A percentile compares a stretch with the other conserved stretches of the same genome.
These are phyloP conservation scores for Todiramphus chloris DNA, from an alignment of 2,113 vertebrate species.

Conservation along the genomic window DNA sequence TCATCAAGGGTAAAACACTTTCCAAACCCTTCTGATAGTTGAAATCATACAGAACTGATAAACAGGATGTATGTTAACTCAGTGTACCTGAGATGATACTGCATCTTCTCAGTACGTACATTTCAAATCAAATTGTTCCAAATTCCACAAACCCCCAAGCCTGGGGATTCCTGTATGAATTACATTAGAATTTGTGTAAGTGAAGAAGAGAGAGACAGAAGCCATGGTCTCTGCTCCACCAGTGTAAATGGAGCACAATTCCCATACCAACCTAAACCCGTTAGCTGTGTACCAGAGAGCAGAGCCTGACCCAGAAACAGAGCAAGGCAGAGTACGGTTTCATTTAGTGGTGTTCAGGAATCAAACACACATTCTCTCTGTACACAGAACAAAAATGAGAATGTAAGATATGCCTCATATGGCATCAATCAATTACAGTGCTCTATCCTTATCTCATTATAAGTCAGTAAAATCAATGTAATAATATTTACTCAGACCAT, in stretches of 20 bases:
- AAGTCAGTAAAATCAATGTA: constrained; percentile 8
- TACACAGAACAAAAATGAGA: background rate
- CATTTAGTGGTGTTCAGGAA: background rate
- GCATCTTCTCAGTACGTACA: constrained; percentile 15
- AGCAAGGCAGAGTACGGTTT: background rate
- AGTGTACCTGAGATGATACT: background rate
- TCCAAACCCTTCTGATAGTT: constrained; percentile 42
- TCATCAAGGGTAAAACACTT: constrained; percentile 66
- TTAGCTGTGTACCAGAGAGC: background rate
- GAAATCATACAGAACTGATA: constrained; percentile 38
- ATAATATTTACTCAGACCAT: background rate
- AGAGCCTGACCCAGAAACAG: background rate
- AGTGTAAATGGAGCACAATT: background rate
- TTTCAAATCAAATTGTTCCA: background rate
- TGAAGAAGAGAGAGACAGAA: background rate
- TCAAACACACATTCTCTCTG: background rate
- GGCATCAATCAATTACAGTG: background rate
- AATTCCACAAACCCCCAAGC: background rate
- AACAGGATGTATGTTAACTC: background rate
- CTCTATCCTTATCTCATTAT: background rate
- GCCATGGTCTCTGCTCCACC: background rate
- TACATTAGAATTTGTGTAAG: background rate
- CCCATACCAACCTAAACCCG: background rate
- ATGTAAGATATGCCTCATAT: background rate
- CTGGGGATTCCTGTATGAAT: background rate